Conservation (phyloP, 2,797 vertebrate genomes). For the Nasua narica region DNA sequence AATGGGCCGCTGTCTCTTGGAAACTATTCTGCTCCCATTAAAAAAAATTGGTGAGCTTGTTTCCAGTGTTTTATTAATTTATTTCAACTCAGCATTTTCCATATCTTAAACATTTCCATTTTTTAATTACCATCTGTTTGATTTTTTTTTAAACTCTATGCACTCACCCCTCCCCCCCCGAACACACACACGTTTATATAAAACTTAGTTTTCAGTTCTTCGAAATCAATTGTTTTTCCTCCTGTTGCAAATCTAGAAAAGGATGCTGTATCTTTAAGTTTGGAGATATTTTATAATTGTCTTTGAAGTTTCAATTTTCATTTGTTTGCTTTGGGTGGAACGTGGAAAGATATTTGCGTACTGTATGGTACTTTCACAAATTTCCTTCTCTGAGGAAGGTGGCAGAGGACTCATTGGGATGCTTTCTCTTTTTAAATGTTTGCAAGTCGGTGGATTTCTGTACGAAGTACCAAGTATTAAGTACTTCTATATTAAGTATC, state of each 20-base stretch:
- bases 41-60: slow-evolving; percentile 3
- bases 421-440: slow-evolving; percentile 8
- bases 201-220: slow-evolving; percentile 33
- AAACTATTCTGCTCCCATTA: slow-evolving; percentile 13
- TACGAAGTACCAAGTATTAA: too few relatives aligned
- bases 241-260: not conserved
- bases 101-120: slow-evolving; percentile 12
- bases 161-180: not conserved
- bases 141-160: not conserved
- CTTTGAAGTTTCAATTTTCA: slow-evolving; percentile 76
- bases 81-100: slow-evolving; percentile 44
- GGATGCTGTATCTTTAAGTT: not conserved
- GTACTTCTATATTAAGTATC: too few relatives aligned
- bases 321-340: slow-evolving; percentile 78
- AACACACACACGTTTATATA: not conserved
- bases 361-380: slow-evolving; percentile 60
- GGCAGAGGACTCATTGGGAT: not conserved
- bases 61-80: slow-evolving; percentile 45
- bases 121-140: not conserved
- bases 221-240: slow-evolving; percentile 20
- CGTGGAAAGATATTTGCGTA: slow-evolving; percentile 83
- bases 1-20: not conserved
- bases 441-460: not conserved
- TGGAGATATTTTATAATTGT: slow-evolving; percentile 60
- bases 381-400: slow-evolving; percentile 65